Evolutionary conservation across 1,140 invertebrate genomes (phyloP).

Genomic region (Ceratina australensis): DNA sequence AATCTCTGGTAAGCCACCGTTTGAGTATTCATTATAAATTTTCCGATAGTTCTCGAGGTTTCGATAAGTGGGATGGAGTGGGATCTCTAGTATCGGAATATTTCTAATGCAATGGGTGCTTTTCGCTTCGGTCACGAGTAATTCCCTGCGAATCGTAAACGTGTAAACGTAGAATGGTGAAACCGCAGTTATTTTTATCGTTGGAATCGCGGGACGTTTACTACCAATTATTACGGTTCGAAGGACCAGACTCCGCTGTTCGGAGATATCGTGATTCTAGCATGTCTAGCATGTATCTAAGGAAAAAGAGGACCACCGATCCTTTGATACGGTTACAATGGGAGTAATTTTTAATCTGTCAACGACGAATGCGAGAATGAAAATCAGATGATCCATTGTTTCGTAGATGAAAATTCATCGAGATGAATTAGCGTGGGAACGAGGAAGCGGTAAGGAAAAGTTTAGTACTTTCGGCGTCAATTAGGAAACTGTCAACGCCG

Average conservation of each 20-base stretch:
- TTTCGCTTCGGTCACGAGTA: slow-evolving; percentile 10
- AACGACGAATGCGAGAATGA: neutral
- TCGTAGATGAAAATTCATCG: no score
- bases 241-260: no score
- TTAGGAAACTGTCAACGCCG: neutral
- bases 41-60: slow-evolving; percentile 30
- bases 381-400: no score
- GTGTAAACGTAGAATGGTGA: neutral
- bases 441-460: neutral
- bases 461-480: neutral
- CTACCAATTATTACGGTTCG: no score
- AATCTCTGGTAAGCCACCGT: neutral
- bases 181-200: no score
- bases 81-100: slow-evolving; percentile 24
- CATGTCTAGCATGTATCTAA: no score
- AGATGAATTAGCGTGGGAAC: neutral
- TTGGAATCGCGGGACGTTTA: no score
- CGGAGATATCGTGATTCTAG: no score
- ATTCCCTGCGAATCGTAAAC: slow-evolving; percentile 6
- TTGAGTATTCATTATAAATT: slow-evolving; percentile 47
- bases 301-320: no score
- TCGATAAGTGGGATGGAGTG: slow-evolving; percentile 21
- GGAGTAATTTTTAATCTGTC: neutral
- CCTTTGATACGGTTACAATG: no score
- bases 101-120: slow-evolving; percentile 18